phyloP scores from a whole-genome alignment of 2,113 vertebrate species.

The Promerops cafer region DNA sequence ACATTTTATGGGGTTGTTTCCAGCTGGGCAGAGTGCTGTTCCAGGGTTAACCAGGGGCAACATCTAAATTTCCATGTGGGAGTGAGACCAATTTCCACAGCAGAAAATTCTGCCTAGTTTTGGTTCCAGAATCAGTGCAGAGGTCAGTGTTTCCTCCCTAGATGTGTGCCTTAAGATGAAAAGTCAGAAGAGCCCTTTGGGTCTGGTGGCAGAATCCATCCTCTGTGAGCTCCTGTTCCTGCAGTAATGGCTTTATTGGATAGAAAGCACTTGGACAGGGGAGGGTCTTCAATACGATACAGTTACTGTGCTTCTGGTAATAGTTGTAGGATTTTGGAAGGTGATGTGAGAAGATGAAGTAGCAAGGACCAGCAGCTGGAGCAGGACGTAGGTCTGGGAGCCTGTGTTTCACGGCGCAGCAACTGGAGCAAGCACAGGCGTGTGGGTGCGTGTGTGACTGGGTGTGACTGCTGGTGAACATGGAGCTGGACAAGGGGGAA shows the following conservation, averaged over 20 bases:
- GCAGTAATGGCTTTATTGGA: neutral
- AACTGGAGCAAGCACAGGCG: accelerated
- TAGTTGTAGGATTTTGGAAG: neutral
- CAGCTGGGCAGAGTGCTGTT: neutral
- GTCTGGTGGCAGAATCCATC: neutral
- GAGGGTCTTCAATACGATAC: neutral
- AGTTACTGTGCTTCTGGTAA: neutral
- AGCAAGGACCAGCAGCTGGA: neutral
- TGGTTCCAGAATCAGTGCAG: neutral
- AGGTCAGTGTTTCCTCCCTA: neutral
- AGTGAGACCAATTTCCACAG: neutral
- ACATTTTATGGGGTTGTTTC: neutral
- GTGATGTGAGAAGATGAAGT: neutral
- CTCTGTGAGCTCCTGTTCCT: neutral
- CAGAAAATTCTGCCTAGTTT: neutral
- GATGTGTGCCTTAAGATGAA: neutral
- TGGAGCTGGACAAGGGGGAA: neutral
- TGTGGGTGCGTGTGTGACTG: neutral
- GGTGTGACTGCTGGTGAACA: neutral
- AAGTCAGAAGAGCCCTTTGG: neutral
- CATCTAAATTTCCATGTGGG: neutral
- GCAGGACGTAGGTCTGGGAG: neutral
- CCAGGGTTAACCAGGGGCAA: neutral
- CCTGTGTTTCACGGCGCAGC: neutral
- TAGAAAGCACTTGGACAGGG: neutral